Conservation (phyloP, 2,888 invertebrate species). For the Hirtodrosophila alboralis region DNA sequence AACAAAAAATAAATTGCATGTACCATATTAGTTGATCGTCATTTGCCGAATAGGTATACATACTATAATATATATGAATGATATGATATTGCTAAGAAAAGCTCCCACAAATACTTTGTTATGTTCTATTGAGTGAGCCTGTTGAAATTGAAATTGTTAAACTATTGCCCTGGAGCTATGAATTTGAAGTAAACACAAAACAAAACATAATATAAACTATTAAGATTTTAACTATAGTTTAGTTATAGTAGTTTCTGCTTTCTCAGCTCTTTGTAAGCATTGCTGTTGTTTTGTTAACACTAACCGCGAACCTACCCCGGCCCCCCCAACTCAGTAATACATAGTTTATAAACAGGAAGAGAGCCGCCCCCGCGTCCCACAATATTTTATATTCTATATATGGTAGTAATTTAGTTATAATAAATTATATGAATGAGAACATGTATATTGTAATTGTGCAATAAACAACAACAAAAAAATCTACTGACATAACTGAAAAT, state of each 20-base stretch:
- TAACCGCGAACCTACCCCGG: conserved; percentile 44
- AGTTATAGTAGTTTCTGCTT: conserved; percentile 45
- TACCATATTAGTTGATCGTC: conserved; percentile 73
- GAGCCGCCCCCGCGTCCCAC: conserved; percentile 20
- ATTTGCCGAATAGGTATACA: conserved; percentile 42
- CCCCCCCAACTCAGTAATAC: conserved; percentile 52
- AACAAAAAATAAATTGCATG: conserved; percentile 56
- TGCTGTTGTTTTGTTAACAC: conserved; percentile 74
- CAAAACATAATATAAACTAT: conserved; percentile 35
- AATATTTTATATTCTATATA: conserved; percentile 49
- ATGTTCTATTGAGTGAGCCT: conserved; percentile 54
- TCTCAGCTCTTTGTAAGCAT: conserved; percentile 54
- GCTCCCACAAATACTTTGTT: conserved; percentile 53
- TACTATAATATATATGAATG: too few relatives aligned
- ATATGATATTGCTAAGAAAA: conserved; percentile 38
- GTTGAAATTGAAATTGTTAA: conserved; percentile 73
- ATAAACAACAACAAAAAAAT: conserved; percentile 78
- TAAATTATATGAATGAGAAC: conserved; percentile 77
- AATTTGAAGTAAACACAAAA: conserved; percentile 48
- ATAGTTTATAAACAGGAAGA: conserved; percentile 44
- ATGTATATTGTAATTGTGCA: conserved; percentile 82
- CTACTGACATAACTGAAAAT: conserved; percentile 57
- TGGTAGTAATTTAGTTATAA: conserved; percentile 69
- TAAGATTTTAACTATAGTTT: conserved; percentile 46
- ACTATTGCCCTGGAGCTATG: conserved; percentile 62